Base-by-base conservation (phyloP, 2,113 vertebrate genomes). In the rabbit (Oryctolagus cuniculus) region DNA sequence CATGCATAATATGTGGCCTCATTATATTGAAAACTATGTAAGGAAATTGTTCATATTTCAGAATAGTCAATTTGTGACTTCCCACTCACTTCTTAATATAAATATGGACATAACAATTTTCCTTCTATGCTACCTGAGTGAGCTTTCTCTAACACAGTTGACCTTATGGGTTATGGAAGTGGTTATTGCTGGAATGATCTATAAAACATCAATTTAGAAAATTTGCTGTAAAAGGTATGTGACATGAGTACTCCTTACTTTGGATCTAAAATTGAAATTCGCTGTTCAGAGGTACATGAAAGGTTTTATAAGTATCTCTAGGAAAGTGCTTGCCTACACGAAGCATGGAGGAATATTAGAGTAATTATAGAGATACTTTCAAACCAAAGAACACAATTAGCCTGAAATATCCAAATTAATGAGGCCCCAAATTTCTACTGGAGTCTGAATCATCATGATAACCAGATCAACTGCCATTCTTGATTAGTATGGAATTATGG, bases 181-280 rank as follows among this genome's bases (percentile, higher is more conserved):
- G 53, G 21, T 89, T 93, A 79, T 51, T 93, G 89, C 1, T 55
- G 38, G 82, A 92, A 91, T 78, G 61, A 91, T 73, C 53, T 80
- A 72, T 81, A 87, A 94, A 95, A 91, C 29, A 87, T 2, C 34
- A 83, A 81, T 53, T 91, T 77, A 93, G 67, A 93, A 89, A 78
- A 77, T 80, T 10, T 63, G 25, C 22, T 64, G 2, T 64, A 19
- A 5, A 89, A 89, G n/a, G 8, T 69, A 63, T 29, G 8, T 84
- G 66, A 36, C 11, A 27, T 29, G 17, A 75, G 3, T 29, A 31
- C 5, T 55, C 29, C n/a, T 80, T 64, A 38, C 83, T 94, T 75
- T 24, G 61, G 58, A 55, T 74, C 63, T 22, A 9, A 78, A 78
- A 55, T 34, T 87, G 63, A 85, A 91, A 93, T 44, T 66, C 34